Conservation (phyloP, 2,888 invertebrate genomes). For the Macaria notata region DNA sequence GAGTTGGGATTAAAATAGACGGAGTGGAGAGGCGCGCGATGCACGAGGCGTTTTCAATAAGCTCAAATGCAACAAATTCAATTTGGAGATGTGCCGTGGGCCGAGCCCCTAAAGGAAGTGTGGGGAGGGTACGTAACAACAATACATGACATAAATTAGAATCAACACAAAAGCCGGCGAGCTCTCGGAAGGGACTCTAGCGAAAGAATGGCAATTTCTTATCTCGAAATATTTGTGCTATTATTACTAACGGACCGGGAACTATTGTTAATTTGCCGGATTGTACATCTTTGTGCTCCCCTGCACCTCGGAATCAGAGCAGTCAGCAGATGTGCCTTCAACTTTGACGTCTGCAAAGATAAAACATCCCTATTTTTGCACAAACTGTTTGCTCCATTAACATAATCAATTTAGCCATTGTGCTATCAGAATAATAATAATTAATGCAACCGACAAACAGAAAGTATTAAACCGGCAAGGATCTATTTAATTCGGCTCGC, state of each 20-base stretch:
- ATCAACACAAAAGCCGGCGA: constrained; percentile 74
- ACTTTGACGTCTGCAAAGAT: constrained; percentile 52
- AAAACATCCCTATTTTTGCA: constrained; percentile 55
- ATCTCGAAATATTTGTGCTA: constrained; percentile 69
- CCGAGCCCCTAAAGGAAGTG: constrained; percentile 72
- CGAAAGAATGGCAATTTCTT: constrained; percentile 80
- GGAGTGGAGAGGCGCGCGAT: constrained; percentile 39
- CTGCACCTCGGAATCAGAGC: constrained; percentile 58
- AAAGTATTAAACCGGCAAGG: constrained; percentile 39
- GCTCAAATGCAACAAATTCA: constrained; percentile 73
- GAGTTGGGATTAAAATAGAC: constrained; percentile 35
- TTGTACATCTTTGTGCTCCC: constrained; percentile 58
- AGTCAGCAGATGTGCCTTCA: constrained; percentile 62
- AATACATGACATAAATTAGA: constrained; percentile 81
- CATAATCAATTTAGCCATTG: constrained; percentile 58
- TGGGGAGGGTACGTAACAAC: constrained; percentile 73
- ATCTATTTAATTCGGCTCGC: constrained; percentile 33
- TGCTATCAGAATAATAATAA: constrained; percentile 49
- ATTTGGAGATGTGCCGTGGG: constrained; percentile 59
- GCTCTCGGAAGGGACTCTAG: constrained; percentile 76
- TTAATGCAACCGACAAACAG: constrained; percentile 43
- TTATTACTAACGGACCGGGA: constrained; percentile 68
- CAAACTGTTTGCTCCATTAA: constrained; percentile 51
- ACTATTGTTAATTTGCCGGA: constrained; percentile 70
- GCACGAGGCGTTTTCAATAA: constrained; percentile 64